Conservation (phyloP, 2,797 vertebrate genomes). For the Gymnothorax javanicus region DNA sequence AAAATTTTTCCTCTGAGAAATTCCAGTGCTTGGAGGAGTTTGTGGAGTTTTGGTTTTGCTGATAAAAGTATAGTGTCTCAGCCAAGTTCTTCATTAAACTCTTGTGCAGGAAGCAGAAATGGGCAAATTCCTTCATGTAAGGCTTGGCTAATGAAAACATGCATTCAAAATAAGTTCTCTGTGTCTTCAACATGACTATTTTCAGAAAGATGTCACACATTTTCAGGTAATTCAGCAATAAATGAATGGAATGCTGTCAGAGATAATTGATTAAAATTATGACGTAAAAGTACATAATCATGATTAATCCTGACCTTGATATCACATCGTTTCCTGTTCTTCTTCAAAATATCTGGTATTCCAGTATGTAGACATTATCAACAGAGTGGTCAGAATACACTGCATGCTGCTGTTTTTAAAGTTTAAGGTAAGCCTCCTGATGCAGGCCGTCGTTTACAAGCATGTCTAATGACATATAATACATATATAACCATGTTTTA, state of each 20-base stretch:
- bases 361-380: neutral
- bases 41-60: neutral
- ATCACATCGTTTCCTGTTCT: neutral
- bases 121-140: neutral
- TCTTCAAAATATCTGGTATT: neutral
- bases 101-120: neutral
- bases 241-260: neutral
- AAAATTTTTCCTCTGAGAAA: constrained; percentile 51
- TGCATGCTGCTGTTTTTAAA: neutral
- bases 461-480: neutral
- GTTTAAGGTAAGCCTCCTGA: neutral
- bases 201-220: neutral
- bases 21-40: constrained; percentile 34
- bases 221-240: neutral
- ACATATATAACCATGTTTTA: neutral
- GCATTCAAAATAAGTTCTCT: neutral
- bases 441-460: neutral
- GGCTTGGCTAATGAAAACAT: neutral
- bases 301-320: neutral
- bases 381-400: neutral
- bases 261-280: too few relatives aligned
- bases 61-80: neutral
- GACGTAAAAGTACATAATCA: neutral
- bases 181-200: neutral
- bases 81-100: constrained; percentile 10